A percentile compares a stretch with the other conserved stretches of the same genome.
These are phyloP conservation scores for Euthynnus affinis DNA, from an alignment of 2,797 vertebrate species.

Conservation along the genomic window DNA sequence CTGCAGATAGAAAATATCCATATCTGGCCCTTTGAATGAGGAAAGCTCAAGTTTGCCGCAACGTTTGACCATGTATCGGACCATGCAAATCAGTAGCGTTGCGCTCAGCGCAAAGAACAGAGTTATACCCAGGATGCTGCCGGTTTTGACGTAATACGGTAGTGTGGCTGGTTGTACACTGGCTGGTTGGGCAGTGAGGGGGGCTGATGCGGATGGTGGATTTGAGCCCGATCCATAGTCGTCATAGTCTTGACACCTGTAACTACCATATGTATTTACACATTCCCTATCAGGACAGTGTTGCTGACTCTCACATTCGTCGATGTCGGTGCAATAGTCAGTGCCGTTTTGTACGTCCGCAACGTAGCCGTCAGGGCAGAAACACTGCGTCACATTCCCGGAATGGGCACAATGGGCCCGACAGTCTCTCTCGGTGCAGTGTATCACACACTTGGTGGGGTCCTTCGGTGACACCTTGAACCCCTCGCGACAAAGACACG, in stretches of 20 bases:
- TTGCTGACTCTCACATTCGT: conserved; percentile 60
- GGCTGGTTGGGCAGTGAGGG: fast-evolving
- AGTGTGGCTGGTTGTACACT: neutral
- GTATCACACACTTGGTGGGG: conserved; percentile 66
- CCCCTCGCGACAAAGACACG: conserved; percentile 80
- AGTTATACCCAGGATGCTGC: conserved; percentile 82
- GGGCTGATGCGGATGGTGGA: neutral
- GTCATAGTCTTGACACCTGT: neutral
- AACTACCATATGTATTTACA: conserved; percentile 81
- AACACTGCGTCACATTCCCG: too few relatives aligned
- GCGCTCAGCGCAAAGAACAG: conserved; percentile 68
- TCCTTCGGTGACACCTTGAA: conserved; percentile 38
- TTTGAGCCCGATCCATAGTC: conserved; percentile 46
- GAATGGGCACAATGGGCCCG: too few relatives aligned
- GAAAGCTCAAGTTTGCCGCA: conserved; percentile 64
- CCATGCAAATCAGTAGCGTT: conserved; percentile 70
- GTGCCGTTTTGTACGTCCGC: conserved; percentile 43
- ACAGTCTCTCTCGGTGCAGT: conserved; percentile 83
- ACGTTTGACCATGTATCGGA: conserved; percentile 73
- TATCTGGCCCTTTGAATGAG: conserved; percentile 72
- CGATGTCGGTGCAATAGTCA: conserved; percentile 80
- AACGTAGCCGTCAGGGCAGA: conserved; percentile 87
- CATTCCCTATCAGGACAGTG: conserved; percentile 71
- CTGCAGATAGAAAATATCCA: conserved; percentile 86
- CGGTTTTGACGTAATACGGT: conserved; percentile 73